Conservation (phyloP, 2,797 vertebrate species). For the Hylomyscus alleni region DNA sequence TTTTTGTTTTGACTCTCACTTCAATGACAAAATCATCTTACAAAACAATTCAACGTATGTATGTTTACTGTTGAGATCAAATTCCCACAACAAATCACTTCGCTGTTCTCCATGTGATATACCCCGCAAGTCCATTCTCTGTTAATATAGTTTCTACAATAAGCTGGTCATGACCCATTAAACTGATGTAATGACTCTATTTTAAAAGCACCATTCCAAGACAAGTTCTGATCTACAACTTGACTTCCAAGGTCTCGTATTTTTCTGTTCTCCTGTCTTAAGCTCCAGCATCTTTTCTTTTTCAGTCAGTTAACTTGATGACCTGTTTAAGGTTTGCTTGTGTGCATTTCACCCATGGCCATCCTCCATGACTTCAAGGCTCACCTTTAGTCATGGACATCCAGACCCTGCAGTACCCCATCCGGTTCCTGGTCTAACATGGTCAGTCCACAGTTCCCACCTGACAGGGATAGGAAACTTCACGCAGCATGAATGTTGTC, state of each 20-base stretch:
- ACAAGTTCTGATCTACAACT: slow-evolving; percentile 10
- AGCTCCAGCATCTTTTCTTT: background rate
- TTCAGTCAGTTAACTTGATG: background rate
- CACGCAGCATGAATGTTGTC: background rate
- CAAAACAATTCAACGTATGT: slow-evolving; percentile 25
- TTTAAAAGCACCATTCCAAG: slow-evolving; percentile 9
- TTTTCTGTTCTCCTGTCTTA: background rate
- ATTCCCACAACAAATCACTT: slow-evolving; percentile 15
- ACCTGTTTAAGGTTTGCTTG: background rate
- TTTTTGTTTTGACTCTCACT: slow-evolving; percentile 1
- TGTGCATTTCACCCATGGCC: background rate
- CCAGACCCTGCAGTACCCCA: background rate
- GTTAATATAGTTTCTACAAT: slow-evolving; percentile 49
- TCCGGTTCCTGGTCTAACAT: background rate
- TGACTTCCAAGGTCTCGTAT: slow-evolving; percentile 12
- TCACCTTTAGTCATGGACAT: background rate
- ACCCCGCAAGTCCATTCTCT: slow-evolving; percentile 7
- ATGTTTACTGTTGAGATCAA: background rate
- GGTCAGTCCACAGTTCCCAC: background rate
- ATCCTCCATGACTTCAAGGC: background rate
- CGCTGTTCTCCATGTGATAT: background rate
- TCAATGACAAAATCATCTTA: slow-evolving; percentile 41
- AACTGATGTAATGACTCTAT: background rate
- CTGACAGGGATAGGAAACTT: background rate
- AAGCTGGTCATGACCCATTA: background rate